phyloP scores from a whole-genome alignment of 2,888 invertebrate genomes.

The Drosophila melanosoma region DNA sequence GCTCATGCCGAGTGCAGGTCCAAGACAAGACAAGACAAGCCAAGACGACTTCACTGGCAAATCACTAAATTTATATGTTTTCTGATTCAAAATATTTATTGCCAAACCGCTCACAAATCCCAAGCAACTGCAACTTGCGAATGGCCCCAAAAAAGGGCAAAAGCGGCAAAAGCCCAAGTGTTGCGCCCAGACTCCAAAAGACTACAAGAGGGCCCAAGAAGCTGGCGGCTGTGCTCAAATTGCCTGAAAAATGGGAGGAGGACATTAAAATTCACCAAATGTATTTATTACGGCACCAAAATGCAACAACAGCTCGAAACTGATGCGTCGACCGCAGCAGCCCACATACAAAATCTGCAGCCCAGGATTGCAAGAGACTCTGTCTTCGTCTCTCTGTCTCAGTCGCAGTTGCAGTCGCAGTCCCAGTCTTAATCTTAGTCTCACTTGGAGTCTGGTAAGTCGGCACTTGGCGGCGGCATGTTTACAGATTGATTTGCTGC shows the following conservation, averaged over 20 bases:
- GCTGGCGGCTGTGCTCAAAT: slow-evolving; percentile 66
- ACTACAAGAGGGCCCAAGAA: slow-evolving; percentile 23
- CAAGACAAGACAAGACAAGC: slow-evolving; percentile 6
- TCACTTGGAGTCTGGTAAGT: slow-evolving; percentile 34
- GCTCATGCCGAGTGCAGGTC: slow-evolving; percentile 16
- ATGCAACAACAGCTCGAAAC: slow-evolving; percentile 53
- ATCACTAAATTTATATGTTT: slow-evolving; percentile 84
- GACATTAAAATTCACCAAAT: slow-evolving; percentile 83
- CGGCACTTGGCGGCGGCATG: slow-evolving; percentile 75
- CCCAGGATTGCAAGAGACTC: slow-evolving; percentile 34
- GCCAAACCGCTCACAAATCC: slow-evolving; percentile 64
- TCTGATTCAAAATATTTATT: slow-evolving; percentile 84
- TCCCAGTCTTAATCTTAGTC: slow-evolving; percentile 5
- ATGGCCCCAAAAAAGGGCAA: slow-evolving; percentile 70
- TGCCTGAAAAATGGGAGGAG: slow-evolving; percentile 82
- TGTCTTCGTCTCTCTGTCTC: slow-evolving; percentile 9
- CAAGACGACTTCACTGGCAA: slow-evolving; percentile 73
- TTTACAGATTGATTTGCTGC: slow-evolving; percentile 81
- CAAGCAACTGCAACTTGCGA: slow-evolving; percentile 36
- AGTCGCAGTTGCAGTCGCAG: slow-evolving; percentile 2
- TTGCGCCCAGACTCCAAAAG: slow-evolving; percentile 14
- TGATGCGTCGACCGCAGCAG: slow-evolving; percentile 74
- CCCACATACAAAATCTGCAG: slow-evolving; percentile 46
- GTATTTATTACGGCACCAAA: slow-evolving; percentile 83
- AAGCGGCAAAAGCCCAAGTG: slow-evolving; percentile 47